Evolutionary conservation across 1,140 invertebrate species (phyloP), one percentile per base, ranked within the genome.

Genomic region (Micrasema longulum): DNA sequence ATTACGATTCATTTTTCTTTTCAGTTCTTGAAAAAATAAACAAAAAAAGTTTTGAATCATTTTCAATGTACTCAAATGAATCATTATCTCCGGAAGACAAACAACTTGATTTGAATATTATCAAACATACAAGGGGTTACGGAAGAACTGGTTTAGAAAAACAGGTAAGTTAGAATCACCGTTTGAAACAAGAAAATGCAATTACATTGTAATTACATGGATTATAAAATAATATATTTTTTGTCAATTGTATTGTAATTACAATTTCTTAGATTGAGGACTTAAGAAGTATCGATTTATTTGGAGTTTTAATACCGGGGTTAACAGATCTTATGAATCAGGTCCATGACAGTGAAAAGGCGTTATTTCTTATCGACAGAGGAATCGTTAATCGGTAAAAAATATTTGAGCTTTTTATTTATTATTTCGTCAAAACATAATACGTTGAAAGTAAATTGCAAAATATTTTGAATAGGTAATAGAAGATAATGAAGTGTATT

Each of bases 321-420:
- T 18, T 60, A 20, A 60, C 55, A 60, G 36, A 14, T 18, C 38
- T 60, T 2, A 60, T 60, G 55, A 35, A 60, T 22, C 16, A 23
- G 35, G 55, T 60, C 16, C 35, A 41, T 10, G 55, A 60, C 41
- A 60, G 55, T 41, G 55, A 60, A 35, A 60, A 60, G 41, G 55
- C 55, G 10, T 60, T 60, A 20, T 60, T 20, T 60, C 38, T 60
- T 16, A 60, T 60, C 16, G 55, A 60, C 1, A 14, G 41, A 38
- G 55, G 55, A 60, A 16, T 60, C 14, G 36, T 60, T 41, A 16
- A 38, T 41, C 55, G 55, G 55, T 60, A 60, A 31, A 31, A 31
- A 16, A n/a, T n/a, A n/a, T n/a, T n/a, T n/a, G n/a, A n/a, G n/a
- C n/a, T n/a, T n/a, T n/a, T n/a, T n/a, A n/a, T n/a, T n/a, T n/a